Conservation (phyloP, 2,888 invertebrate species). For the Tupiocoris notatus region DNA sequence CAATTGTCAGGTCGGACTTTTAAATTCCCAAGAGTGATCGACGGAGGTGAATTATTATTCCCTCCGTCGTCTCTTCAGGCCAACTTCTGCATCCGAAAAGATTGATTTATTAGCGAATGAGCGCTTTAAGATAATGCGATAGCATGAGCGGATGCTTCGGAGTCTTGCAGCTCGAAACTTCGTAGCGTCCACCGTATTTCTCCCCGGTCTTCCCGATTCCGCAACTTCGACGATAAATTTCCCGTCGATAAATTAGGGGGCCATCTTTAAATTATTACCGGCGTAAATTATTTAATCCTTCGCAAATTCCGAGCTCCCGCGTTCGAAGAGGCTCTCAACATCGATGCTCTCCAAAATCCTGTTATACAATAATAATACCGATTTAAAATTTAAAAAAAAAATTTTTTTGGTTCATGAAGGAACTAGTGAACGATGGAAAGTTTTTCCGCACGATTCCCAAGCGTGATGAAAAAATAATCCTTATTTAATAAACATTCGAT, state of each 20-base stretch:
- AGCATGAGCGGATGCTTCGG: constrained; percentile 7
- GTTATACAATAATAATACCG: no score
- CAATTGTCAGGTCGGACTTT: no score
- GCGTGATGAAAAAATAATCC: no score
- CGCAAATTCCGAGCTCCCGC: no score
- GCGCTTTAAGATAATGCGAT: not conserved
- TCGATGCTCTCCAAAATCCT: no score
- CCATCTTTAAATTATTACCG: constrained; percentile 28
- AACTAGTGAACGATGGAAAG: no score
- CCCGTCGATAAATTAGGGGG: constrained; percentile 16
- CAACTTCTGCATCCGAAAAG: not conserved
- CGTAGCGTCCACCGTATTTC: not conserved
- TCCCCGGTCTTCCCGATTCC: not conserved
- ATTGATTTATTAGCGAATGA: constrained; percentile 13
- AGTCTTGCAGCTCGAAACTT: constrained; percentile 1
- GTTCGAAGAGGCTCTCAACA: no score
- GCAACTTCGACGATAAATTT: constrained; percentile 23
- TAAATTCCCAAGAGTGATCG: not conserved
- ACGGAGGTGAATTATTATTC: not conserved
- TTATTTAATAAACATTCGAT: no score
- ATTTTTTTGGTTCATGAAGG: no score
- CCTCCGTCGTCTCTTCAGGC: no score
- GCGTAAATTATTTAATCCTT: constrained; percentile 7
- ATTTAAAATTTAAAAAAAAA: no score
- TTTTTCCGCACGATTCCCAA: no score